A percentile compares a stretch with the other conserved stretches of the same genome.
These are phyloP conservation scores for Galaxias olidus DNA, from an alignment of 2,797 vertebrate species.

Conservation along the genomic window DNA sequence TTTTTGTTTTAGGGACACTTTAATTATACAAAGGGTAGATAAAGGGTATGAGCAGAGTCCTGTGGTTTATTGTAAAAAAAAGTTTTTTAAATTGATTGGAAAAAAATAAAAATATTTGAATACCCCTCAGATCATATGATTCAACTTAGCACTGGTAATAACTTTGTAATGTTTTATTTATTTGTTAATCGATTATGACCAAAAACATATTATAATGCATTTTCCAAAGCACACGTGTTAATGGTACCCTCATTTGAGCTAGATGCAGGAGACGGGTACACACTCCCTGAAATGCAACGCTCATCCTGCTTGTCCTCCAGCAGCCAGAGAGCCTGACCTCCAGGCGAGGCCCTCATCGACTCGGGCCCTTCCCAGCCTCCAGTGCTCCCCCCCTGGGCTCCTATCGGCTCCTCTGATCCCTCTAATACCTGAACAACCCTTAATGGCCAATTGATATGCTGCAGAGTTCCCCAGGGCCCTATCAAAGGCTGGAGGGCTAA, in stretches of 20 bases:
- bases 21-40: no score
- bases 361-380: slow-evolving; percentile 43
- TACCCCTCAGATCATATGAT: no score
- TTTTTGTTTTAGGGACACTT: no score
- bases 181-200: no score
- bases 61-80: no score
- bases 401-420: slow-evolving; percentile 71
- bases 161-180: no score
- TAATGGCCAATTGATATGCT: slow-evolving; percentile 77
- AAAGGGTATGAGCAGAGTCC: no score
- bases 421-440: slow-evolving; percentile 70
- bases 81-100: no score
- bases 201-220: no score
- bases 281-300: slow-evolving; percentile 47
- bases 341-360: slow-evolving; percentile 55
- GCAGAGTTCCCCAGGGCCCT: slow-evolving; percentile 59
- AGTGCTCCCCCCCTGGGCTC: slow-evolving; percentile 45
- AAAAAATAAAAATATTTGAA: no score
- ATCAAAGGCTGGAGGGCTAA: slow-evolving; percentile 60
- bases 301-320: slow-evolving; percentile 30
- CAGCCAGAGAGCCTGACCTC: slow-evolving; percentile 38
- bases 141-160: no score
- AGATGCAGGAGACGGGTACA: slow-evolving; percentile 33
- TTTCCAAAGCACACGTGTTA: no score
- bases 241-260: slow-evolving; percentile 40